Base-by-base conservation (phyloP, 2,797 vertebrate species). In the Propithecus perrieri region DNA sequence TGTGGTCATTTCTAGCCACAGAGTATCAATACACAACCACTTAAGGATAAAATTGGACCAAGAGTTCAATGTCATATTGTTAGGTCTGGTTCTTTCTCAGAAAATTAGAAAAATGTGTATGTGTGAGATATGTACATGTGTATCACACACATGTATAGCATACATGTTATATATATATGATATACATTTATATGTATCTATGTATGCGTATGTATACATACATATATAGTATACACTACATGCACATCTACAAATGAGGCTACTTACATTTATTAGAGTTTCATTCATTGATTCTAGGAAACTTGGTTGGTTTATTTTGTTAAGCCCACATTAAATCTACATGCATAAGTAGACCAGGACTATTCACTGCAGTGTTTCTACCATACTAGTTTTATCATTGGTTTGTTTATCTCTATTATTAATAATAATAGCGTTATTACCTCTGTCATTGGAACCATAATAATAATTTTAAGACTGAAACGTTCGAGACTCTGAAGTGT, bases 81-180 rank as follows among this genome's bases (percentile, higher is more conserved):
- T 79, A 79, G 74, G 7, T 79, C 57, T 92, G 30, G 4, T 87
- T 87, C 65, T 76, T 95, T 93, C 78, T 92, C 50, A 94, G 89
- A 85, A 96, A 89, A 71, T 83, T 55, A 72, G 89, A 79, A 84
- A 90, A 67, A 1, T 76, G 28, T 81, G 8, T 90, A 17, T 46
- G 15, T 63, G 1, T 50, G 17, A 75, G 5, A 43, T 87, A 28
- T 69, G 41, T 67, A 5, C 22, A 12, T 88, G 12, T 72, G 13
- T 53, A 24, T 80, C 50, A 35, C 5, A n/a, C 12, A 88, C 13
- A 43, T 8, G 61, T 46, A 61, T 59, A 69, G 22, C 17, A 63
- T 80, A 61, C 5, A 59, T 7, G 63, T 1, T 85, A 9, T 89
- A 28, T 89, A 8, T 90, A 69, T 38, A 38, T 38, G 38, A 94